Evolutionary conservation across 1,140 invertebrate genomes (phyloP), one percentile per base, ranked within the genome.

Genomic region (Micrasema minimum): DNA sequence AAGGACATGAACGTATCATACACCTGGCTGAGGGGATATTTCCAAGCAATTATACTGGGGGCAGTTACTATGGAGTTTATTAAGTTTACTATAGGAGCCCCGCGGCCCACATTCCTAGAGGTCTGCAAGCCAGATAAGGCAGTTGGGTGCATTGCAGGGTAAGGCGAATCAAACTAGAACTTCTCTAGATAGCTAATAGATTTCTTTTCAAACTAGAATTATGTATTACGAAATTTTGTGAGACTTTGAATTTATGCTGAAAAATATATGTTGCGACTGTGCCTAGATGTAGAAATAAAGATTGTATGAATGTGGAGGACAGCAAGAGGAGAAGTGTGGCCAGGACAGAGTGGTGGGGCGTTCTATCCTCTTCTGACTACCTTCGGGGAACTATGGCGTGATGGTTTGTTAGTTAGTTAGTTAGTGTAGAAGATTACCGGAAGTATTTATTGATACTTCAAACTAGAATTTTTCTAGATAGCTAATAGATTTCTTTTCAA

Each of bases 101-200:
- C 55, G 14, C 12, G 55, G 11, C 55, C 55, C 5, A 59, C 55
- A 3, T 59, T 59, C 18, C 18, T 59, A 16, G 14, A 16, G 5
- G 37, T 59, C 14, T 59, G 55, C 6, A 35, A 12, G 37, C 55
- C 55, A 18, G 55, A 59, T 59, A 59, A 59, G 38, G 55, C 55
- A 20, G 22, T 59, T 10, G 38, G 38, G 10, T 59, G 55, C 37
- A 41, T 35, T 18, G 16, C 31, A 16, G 55, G 55, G 55, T 59
- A 59, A 10, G 26, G 7, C 2, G 12, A 23, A 5, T 45, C 5
- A 6, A 6, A 2, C 2, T 1, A 43, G 5, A 43, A 43, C 5
- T 41, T n/a, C 12, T 14, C n/a, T n/a, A n/a, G n/a, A n/a, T 7
- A 2, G 5, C 1, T 5, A 22, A 5, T 48, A 16, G 14, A 7